A percentile compares a stretch with the other conserved stretches of the same genome.
Conservation (phyloP, 2,888 invertebrate genomes). For the Tipula confusa region DNA sequence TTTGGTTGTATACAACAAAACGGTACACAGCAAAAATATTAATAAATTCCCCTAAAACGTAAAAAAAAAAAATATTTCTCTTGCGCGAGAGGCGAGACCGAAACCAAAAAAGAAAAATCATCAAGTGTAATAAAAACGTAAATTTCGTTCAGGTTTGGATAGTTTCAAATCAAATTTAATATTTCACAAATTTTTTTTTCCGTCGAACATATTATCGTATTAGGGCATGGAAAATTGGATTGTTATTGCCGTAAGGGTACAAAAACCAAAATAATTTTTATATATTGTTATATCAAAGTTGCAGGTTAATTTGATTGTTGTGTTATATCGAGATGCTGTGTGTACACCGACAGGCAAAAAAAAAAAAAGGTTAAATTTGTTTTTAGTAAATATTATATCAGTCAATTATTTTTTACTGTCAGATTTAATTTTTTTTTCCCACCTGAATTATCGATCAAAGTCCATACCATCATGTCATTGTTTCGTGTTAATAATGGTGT, state of each 20-base stretch:
- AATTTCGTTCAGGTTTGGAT: background rate
- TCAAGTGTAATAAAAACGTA: background rate
- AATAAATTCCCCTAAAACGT: background rate
- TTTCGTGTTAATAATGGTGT: background rate
- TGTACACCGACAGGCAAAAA: background rate
- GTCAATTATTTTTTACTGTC: background rate
- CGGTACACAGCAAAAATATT: background rate
- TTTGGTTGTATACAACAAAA: background rate
- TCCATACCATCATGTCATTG: background rate
- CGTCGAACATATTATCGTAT: background rate
- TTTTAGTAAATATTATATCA: background rate
- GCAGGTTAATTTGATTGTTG: background rate
- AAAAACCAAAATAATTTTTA: background rate
- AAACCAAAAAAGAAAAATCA: background rate
- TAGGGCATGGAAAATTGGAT: constrained; percentile 20
- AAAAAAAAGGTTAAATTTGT: background rate
- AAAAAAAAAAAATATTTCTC: background rate
- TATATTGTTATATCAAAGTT: background rate
- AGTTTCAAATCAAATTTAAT: constrained; percentile 12
- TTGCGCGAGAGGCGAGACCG: background rate
- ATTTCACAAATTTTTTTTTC: background rate
- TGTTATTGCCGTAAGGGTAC: background rate
- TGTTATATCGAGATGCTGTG: background rate
- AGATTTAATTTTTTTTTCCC: background rate
- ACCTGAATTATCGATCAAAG: background rate